Evolutionary conservation across 2,888 invertebrate genomes (phyloP), one percentile per base, ranked within the genome.

Genomic region (Hipparchia sbordonii): DNA sequence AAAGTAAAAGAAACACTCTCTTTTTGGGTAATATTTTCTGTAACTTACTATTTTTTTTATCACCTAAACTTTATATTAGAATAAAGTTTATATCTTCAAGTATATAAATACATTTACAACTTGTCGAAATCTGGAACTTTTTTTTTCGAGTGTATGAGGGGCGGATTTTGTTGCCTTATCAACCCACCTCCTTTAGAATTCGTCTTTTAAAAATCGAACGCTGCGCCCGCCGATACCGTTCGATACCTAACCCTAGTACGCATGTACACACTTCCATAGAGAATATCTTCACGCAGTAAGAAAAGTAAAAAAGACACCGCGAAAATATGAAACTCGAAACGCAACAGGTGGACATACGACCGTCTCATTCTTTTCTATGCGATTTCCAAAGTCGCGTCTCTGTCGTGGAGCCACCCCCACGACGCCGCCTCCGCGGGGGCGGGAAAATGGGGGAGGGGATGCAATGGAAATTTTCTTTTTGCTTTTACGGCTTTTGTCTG

Each of bases 401-500:
- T 92, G 87, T 92, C 90, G 85, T 89, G 85, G 89, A 90, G 89
- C 92, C 93, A 90, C 93, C 92, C 93, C 93, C 89, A 89, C 84
- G 89, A 86, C 88, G 89, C 91, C 92, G 90, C 92, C 93, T 91
- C 87, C 89, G 85, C 86, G 87, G 90, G 69, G 90, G 92, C 91
- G 93, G 93, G 91, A 93, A 93, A 93, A 91, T 90, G 89, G 88
- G 90, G 92, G 89, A 88, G 89, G 91, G 92, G 92, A 87, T 85
- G 89, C 88, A 86, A 89, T 89, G 90, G 87, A 90, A 90, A 90
- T 88, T 93, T 93, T 93, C 92, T 92, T 93, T 93, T 92, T 92
- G 89, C 89, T 90, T 92, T 91, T 89, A 91, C 91, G 86, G 90
- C 92, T 92, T 91, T 92, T 93, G 93, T 93, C 91, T 92, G 92